Evolutionary conservation across 2,797 vertebrate species (phyloP), one percentile per base, ranked within the genome.

Genomic region (Prunella strophiata): DNA sequence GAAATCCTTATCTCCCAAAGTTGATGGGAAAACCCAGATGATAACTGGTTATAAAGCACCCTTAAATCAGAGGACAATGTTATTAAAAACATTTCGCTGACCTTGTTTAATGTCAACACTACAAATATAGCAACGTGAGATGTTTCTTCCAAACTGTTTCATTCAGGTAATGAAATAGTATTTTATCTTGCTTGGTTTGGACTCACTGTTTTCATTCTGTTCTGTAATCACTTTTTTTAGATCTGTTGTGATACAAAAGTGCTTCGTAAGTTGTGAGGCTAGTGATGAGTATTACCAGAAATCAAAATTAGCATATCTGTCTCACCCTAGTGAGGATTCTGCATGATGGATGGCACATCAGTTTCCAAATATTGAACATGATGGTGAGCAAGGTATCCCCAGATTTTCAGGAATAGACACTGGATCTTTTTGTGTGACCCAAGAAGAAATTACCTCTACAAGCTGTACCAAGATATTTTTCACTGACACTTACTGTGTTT

Each of bases 331-430:
- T 12, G 58, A n/a, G 27, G 15, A 45, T 51, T 20, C 58, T 59
- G 20, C 5, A 17, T 2, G 4, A 55, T 7, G 18, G 17, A 54
- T 2, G 8, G 5, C 20, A 26, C 1, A 8, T 9, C 5, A 36
- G 30, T 73, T 63, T 63, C 29, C 38, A 66, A 82, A n/a, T 54
- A 43, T 13, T 48, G 51, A 84, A 34, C 14, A 32, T 16, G 4
- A 34, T 18, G 18, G 11, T 27, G 22, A 54, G 26, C 0, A 0
- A 50, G 5, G 1, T 36, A 42, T 9, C 7, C 20, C 9, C 4
- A 71, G 29, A 51, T 61, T 75, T 80, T 68, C 50, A 75, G 45
- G 19, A 75, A 48, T 2, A 43, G 7, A 7, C 6, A 65, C 45
- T 61, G 18, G 15, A 80, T 10, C 5, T 81, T 78, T 75, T 40